Base-by-base conservation (phyloP, 64 coral and sea anemone genomes). In the Astreopora myriophthalma region DNA sequence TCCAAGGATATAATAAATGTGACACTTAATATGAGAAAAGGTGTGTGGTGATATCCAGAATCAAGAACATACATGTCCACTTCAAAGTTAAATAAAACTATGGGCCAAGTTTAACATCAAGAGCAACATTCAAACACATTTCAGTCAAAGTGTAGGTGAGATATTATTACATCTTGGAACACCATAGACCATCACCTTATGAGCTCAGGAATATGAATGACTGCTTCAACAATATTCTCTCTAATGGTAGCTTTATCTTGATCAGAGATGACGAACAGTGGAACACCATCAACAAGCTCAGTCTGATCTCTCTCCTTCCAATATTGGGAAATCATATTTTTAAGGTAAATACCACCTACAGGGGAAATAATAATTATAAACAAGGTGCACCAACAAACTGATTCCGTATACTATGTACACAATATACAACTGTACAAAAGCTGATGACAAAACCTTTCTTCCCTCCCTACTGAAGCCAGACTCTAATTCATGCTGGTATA, bases 341-440 rank as follows among this genome's bases (percentile, higher is more conserved):
- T 98, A 7, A 98, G 86, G 76, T 98, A 98, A 73, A 98, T 98
- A 74, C 93, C 94, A 68, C 93, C 96, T 98, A 24, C 4, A 75
- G 16, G 70, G 70, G 1, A 8, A 37, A 71, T 71, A 34, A 88
- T 58, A 58, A 58, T 58, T 46, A 16, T 58, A 20, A 58, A 58
- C 17, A 58, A 58, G 9, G 17, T 11, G 10, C 5, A 58, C 9
- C 5, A 16, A 58, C 52, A 1, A 13, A 20, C 16, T 17, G 13
- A 58, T 14, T 20, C 52, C 19, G 16, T 17, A 58, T 13, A 44
- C 40, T 44, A 42, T 42, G 40, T 44, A 11, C 6, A 44, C 40
- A 44, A 44, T 44, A 11, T 44, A 44, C 40, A 5, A 11, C 40
- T 44, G 40, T 44, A 6, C 40, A 44, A 44, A 5, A 5, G 6